Evolutionary conservation across 2,888 invertebrate species (phyloP), one percentile per base, ranked within the genome.

Genomic region (Drosophila flavopinicola): DNA sequence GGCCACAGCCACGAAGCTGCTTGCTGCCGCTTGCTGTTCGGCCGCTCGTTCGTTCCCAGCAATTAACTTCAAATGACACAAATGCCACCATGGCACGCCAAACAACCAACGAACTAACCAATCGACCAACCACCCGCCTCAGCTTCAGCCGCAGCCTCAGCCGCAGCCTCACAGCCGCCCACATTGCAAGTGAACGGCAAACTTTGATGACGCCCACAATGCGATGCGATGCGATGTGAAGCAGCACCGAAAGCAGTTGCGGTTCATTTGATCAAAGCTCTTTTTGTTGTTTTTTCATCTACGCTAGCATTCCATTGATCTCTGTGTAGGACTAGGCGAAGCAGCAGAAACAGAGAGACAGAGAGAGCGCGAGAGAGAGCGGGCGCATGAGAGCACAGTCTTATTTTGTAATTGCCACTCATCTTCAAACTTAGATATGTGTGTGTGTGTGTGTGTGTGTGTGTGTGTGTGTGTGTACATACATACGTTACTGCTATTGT

Each of bases 51-150:
- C 78, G 83, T 85, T 83, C 83, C 84, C 83, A 83, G 80, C 83
- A 83, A 83, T 83, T 85, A 83, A 83, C 86, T 80, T 78, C 85
- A 80, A 85, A 83, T 85, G 86, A 83, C 83, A 83, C 83, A 83
- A 85, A 84, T 85, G 86, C 84, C 84, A 85, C 67, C 74, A 76
- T 72, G 82, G 80, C 85, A 85, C 82, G 79, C 85, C 82, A 79
- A 4, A 2, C 39, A 13, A 11, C 20, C 20, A 35, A 15, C n/a
- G n/a, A 11, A 6, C 24, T 9, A 41, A 15, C 49, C 41, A 38
- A 60, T 25, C 37, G 42, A 33, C 37, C 35, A 37, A 66, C 66
- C 71, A 65, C 79, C 70, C 73, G 54, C 75, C 37, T 25, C 48
- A 42, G 53, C 44, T 47, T 6, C 52, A n/a, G 38, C 42, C 33